phyloP scores from a whole-genome alignment of 2,113 vertebrate genomes.

The Ceyx margarethae region DNA sequence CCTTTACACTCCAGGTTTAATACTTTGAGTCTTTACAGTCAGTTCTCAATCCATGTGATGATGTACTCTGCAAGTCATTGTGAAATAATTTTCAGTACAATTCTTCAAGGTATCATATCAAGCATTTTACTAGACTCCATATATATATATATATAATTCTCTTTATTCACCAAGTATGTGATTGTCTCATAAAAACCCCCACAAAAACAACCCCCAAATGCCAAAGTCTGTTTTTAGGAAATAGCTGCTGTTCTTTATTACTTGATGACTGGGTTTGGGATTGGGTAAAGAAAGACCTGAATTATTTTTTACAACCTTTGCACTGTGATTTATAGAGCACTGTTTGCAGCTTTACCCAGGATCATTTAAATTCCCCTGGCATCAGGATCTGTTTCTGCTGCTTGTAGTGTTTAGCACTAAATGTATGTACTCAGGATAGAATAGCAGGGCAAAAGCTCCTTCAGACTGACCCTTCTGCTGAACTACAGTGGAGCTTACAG shows the following conservation, averaged over 20 bases:
- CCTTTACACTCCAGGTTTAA: not conserved
- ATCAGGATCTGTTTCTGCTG: not conserved
- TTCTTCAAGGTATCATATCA: not conserved
- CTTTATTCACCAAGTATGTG: not conserved
- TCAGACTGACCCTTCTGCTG: not conserved
- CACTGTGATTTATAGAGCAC: not conserved
- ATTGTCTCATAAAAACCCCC: not conserved
- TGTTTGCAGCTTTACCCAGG: not conserved
- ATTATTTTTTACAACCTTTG: not conserved
- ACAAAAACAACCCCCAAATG: not conserved
- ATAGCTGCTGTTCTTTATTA: not conserved
- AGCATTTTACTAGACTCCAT: not conserved
- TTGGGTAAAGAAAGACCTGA: not conserved
- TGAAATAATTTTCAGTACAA: not conserved
- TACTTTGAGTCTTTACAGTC: slow-evolving; percentile 3
- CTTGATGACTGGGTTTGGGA: not conserved
- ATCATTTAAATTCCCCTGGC: not conserved
- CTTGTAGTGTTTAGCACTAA: not conserved
- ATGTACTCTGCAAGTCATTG: not conserved
- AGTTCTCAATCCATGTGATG: not conserved
- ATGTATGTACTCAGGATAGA: not conserved
- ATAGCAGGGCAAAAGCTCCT: not conserved
- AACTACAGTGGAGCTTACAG: not conserved
- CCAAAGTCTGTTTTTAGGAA: not conserved
- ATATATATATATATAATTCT: not conserved